Evolutionary conservation across 2,797 vertebrate species (phyloP), one percentile per base, ranked within the genome.

Genomic region (Enteromius anoplus): DNA sequence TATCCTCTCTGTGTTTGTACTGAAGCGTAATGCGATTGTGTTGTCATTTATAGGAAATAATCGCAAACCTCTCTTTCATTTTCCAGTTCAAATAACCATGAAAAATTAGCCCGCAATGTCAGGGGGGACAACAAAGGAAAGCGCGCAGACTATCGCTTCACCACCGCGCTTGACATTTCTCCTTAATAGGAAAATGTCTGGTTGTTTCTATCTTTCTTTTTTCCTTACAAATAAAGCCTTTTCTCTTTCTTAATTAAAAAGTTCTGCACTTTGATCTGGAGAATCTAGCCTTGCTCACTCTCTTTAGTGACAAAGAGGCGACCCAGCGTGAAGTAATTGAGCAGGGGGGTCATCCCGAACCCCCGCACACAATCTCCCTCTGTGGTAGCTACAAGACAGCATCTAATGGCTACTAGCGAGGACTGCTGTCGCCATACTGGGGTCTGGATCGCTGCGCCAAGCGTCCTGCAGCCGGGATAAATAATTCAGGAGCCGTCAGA

Each of bases 11-110:
- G 93, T 95, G 95, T 96, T 97, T 96, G 96, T 96, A 96, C 95
- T 94, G 90, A 96, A 97, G 96, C 95, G 93, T 97, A 96, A 97
- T 97, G 96, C 94, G 95, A 97, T 96, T 96, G 96, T 97, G 96
- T 97, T 98, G 96, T 98, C 97, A 97, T 96, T 97, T 96, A 97
- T 96, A 96, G 95, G 96, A 97, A 97, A 98, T 97, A 97, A 97
- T 97, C 96, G 90, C 95, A 95, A 96, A 95, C 93, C 96, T 96
- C 95, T 95, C 94, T 96, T 96, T 97, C 96, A 97, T 97, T 97
- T 97, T 97, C 96, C 96, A 97, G 96, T 96, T 97, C 96, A 98
- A 98, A 97, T 96, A 97, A 97, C 95, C 96, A 98, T 97, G 97
- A 98, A 97, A 97, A 97, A 98, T 97, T 96, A 97, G 96, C 96